Base-by-base conservation (phyloP, 1,140 invertebrate species). In the Musca vetustissima region DNA sequence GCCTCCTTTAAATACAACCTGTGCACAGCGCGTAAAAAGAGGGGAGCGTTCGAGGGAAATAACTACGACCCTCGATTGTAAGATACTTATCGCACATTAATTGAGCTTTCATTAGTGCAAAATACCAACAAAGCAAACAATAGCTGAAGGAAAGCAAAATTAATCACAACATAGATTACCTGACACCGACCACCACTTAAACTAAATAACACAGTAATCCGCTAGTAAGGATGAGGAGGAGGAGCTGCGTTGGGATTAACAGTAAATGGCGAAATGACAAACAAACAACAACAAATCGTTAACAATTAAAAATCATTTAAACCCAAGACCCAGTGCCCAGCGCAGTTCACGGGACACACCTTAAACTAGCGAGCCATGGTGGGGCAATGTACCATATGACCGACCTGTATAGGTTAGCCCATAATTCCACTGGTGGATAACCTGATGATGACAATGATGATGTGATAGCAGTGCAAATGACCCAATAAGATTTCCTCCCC, bases 271-370 rank as follows among this genome's bases (percentile, higher is more conserved):
- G 17, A 64, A 43, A 64, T 64, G 17, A 64, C 28, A 15, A 22
- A 19, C 28, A 64, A 64, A 47, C 59, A 43, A 64, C 6, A 64
- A 52, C 50, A 64, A 64, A 64, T 47, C 59, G 59, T 47, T 47
- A 64, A 64, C 59, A 64, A 64, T 64, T 64, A 64, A 64, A 64
- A 64, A 64, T 36, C 59, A 47, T 64, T 64, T 64, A 24, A 57
- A 14, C 14, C 14, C 24, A 22, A n/a, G 13, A 21, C 28, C 7
- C 11, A 2, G 59, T 28, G 28, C n/a, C n/a, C n/a, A 28, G 8
- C 28, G 8, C 28, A 28, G 28, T 28, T 28, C 28, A 28, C 28
- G 11, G 32, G 59, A 13, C 59, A 64, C 59, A 64, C 59, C 59
- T 64, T 64, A 47, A 64, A 36, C 24, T 47, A n/a, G 59, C 32